These are phyloP conservation scores for Silurus meridionalis DNA, from an alignment of 2,113 vertebrate species.

Conservation along the genomic window DNA sequence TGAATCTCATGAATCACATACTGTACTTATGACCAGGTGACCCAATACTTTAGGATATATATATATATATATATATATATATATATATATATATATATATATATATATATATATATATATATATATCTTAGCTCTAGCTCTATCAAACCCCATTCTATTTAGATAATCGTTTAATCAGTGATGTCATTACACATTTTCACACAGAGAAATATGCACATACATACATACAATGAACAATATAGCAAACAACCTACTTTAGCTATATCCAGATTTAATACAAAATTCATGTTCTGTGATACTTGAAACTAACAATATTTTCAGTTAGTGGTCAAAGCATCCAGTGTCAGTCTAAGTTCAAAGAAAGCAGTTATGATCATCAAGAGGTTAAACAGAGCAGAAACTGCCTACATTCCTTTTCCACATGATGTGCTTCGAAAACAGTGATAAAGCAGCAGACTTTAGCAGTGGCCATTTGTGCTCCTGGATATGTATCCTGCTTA, in stretches of 20 bases:
- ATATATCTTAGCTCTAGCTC: neutral
- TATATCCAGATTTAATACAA: neutral
- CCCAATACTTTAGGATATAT: no score
- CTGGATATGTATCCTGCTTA: neutral
- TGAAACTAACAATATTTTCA: neutral
- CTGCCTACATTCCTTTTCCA: neutral
- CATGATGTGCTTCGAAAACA: neutral
- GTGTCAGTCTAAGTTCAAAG: neutral
- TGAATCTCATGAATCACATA: no score
- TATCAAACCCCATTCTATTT: neutral
- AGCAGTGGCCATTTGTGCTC: neutral
- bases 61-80: no score
- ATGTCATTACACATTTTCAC: neutral
- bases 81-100: no score
- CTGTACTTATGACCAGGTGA: no score
- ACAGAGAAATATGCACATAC: neutral
- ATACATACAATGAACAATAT: neutral
- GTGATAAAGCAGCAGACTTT: neutral
- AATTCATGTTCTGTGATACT: neutral
- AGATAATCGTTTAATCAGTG: no score
- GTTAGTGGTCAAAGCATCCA: neutral
- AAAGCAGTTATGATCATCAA: neutral
- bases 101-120: no score
- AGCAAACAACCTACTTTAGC: neutral
- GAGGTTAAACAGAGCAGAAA: neutral